Percentiles rank a stretch among this genome's conserved stretches.
Evolutionary conservation across 2,888 invertebrate genomes (phyloP).

Genomic region (Pantelozetes paolii): DNA sequence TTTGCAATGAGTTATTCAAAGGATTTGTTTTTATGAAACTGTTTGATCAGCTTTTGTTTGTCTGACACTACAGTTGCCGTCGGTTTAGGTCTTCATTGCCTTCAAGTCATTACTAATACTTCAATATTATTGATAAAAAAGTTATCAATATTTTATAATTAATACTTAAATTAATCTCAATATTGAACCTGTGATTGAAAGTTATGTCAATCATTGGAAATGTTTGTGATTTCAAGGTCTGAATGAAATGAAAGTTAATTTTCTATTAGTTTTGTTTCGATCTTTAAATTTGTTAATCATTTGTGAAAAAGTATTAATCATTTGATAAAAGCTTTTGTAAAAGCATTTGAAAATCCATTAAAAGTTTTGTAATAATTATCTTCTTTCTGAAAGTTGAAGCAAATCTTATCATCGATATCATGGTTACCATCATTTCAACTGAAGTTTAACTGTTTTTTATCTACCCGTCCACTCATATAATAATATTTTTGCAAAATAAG

Average conservation of each 20-base stretch:
- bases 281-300: not conserved
- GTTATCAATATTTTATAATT: conserved; percentile 7
- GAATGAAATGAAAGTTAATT: not conserved
- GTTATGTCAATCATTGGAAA: not conserved
- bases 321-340: too few relatives aligned
- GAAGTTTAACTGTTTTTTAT: not conserved
- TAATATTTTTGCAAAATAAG: not conserved
- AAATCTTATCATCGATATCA: conserved; percentile 12
- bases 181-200: not conserved
- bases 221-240: not conserved
- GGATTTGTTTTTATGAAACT: conserved; percentile 17
- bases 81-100: not conserved
- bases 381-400: not conserved
- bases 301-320: not conserved
- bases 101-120: not conserved
- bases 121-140: not conserved
- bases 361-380: not conserved
- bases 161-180: not conserved
- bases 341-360: too few relatives aligned
- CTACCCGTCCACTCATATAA: not conserved
- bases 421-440: not conserved
- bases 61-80: not conserved
- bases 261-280: not conserved
- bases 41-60: conserved; percentile 36
- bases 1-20: conserved; percentile 23